phyloP scores from a whole-genome alignment of 2,113 vertebrate genomes.

The Falco punctatus region DNA sequence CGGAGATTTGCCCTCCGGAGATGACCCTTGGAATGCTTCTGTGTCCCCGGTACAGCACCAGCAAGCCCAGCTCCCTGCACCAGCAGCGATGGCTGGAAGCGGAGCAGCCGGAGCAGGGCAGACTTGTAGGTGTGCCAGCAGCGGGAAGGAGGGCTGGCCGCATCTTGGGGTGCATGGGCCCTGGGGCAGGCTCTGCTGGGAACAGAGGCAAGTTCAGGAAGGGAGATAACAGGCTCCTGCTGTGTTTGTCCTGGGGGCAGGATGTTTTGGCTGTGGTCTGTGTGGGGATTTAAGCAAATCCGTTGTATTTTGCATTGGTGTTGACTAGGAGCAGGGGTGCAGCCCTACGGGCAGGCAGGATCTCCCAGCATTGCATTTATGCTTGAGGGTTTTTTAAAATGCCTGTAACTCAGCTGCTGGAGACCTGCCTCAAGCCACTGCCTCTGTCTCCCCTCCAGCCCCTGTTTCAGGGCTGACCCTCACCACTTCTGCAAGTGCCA shows the following conservation, averaged over 20 bases:
- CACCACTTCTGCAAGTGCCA: accelerated
- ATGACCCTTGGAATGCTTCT: neutral
- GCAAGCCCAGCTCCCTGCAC: neutral
- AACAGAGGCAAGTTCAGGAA: neutral
- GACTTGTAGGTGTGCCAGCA: neutral
- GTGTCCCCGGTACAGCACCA: neutral
- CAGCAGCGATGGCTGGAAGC: accelerated
- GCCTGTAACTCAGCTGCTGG: neutral
- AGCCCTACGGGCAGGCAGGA: neutral
- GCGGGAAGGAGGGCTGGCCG: neutral
- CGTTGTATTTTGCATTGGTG: neutral
- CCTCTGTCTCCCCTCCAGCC: neutral
- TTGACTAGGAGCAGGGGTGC: neutral
- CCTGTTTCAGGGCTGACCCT: neutral
- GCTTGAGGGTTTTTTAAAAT: neutral
- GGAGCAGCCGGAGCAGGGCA: neutral
- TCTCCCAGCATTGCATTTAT: neutral
- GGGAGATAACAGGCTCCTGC: neutral
- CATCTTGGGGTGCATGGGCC: accelerated
- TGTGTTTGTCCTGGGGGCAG: neutral
- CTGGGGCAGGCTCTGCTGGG: neutral
- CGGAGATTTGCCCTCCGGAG: neutral
- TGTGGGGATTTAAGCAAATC: neutral
- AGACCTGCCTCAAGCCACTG: neutral
- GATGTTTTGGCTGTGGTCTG: neutral